A percentile compares a stretch with the other conserved stretches of the same genome.
These are phyloP conservation scores for Bunonema sp. DNA, from an alignment of 2,888 invertebrate genomes.

Conservation along the genomic window DNA sequence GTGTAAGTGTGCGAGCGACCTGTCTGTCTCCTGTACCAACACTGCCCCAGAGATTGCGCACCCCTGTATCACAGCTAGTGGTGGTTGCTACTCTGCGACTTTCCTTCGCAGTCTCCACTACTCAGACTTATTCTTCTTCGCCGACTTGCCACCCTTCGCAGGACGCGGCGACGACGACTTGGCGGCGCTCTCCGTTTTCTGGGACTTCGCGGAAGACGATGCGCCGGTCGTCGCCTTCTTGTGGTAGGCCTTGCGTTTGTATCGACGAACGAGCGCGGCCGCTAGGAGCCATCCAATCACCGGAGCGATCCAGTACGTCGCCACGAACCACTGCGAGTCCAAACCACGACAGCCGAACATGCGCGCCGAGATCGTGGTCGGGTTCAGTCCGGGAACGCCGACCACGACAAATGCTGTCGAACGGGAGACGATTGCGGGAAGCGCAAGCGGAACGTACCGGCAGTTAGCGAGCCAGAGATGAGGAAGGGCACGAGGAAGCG, in stretches of 20 bases:
- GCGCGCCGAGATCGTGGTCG: slow-evolving; percentile 28
- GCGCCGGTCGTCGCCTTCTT: not conserved
- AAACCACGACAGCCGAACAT: slow-evolving; percentile 31
- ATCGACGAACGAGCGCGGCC: slow-evolving; percentile 5
- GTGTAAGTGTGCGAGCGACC: no score
- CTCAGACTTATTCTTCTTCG: no score
- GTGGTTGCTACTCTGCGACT: no score
- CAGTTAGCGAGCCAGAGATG: slow-evolving; percentile 15
- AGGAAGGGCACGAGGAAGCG: slow-evolving; percentile 19
- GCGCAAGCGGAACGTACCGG: slow-evolving; percentile 10
- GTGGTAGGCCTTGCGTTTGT: not conserved
- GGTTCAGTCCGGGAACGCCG: slow-evolving; percentile 40
- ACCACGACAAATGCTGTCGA: slow-evolving; percentile 24
- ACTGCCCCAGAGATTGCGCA: no score
- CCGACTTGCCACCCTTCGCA: no score
- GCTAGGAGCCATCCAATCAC: slow-evolving; percentile 18
- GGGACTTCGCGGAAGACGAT: no score
- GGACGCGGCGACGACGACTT: no score
- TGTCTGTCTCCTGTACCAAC: no score
- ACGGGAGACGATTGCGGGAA: not conserved
- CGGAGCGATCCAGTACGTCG: slow-evolving; percentile 24
- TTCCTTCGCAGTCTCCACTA: no score
- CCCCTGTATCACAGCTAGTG: no score
- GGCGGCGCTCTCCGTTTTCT: no score
- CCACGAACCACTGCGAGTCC: slow-evolving; percentile 25